Evolutionary conservation across 2,888 invertebrate genomes (phyloP), one percentile per base, ranked within the genome.

Genomic region (Eupithecia subfuscata): DNA sequence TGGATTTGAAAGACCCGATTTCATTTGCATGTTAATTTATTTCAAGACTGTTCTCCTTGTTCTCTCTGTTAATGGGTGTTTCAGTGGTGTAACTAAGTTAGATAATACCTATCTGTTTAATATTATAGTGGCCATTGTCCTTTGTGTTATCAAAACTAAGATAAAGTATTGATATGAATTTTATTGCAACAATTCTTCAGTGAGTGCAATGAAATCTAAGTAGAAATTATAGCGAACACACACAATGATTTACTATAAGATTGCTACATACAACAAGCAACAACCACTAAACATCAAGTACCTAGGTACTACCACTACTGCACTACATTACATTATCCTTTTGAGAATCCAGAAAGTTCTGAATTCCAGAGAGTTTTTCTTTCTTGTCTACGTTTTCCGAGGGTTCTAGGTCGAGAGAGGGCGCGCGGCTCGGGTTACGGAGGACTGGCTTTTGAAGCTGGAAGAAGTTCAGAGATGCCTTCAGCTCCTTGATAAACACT

Each of bases 401-500:
- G 63, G 89, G 83, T 78, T 91, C 87, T 73, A 92, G 5, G 78
- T 91, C 87, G 74, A 92, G 7, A 78, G 95, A 91, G 65, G 92
- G 88, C 16, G 93, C 92, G 56, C 92, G 84, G 77, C 94, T 94
- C 0, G 93, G 93, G 78, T 94, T 94, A 4, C 93, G 88, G 1
- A 93, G 84, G 0, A 94, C 92, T 4, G 94, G 94, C 79, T 94
- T 95, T 78, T 89, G 91, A 0, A 92, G 86, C 75, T 93, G 92
- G 84, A 89, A 90, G 84, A 95, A 92, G 83, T 94, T 93, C 64
- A 94, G 81, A 1, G 92, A 95, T 0, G 93, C 87, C 81, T 89
- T 92, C 76, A 95, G 82, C 87, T 96, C 94, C 86, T 96, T 90
- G 77, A 95, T 85, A 84, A 96, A 88, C 68, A 95, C 91, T 86